These are phyloP conservation scores for Heliconius hermathena DNA, from an alignment of 1,140 invertebrate species.

Conservation along the genomic window DNA sequence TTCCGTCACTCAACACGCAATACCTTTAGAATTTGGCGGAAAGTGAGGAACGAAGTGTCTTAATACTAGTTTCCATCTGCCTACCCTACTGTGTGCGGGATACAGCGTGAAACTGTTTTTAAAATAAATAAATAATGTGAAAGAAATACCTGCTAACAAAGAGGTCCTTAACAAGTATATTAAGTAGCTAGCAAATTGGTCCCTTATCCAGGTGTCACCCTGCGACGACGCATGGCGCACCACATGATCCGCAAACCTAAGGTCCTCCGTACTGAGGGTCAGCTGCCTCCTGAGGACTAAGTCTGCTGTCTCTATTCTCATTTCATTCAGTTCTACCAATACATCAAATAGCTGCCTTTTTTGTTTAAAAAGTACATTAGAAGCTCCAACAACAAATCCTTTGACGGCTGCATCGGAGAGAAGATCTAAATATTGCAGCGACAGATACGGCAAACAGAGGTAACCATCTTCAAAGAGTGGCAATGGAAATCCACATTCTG, in stretches of 20 bases:
- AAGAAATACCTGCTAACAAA: slow-evolving; percentile 85
- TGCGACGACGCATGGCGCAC: slow-evolving; percentile 92
- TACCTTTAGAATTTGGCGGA: no score
- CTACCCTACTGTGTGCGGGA: no score
- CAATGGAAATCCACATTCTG: slow-evolving; percentile 93
- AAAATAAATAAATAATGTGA: slow-evolving; percentile 16
- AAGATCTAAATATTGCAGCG: slow-evolving; percentile 96
- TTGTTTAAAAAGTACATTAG: slow-evolving; percentile 98
- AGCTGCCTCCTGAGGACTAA: slow-evolving; percentile 91
- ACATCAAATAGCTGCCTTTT: slow-evolving; percentile 96
- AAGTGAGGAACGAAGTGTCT: no score
- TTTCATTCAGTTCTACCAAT: slow-evolving; percentile 94
- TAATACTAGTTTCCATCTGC: no score
- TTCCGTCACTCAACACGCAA: no score
- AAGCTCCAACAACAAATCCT: slow-evolving; percentile 97
- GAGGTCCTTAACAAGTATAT: slow-evolving; percentile 93
- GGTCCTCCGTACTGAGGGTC: slow-evolving; percentile 95
- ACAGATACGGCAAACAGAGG: slow-evolving; percentile 97
- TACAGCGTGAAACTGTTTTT: no score
- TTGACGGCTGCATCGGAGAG: slow-evolving; percentile 93
- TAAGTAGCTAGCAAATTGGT: slow-evolving; percentile 96
- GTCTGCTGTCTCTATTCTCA: slow-evolving; percentile 94
- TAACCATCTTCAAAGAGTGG: slow-evolving; percentile 95
- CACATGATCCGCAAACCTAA: slow-evolving; percentile 97
- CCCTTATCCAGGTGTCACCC: slow-evolving; percentile 95